These are phyloP conservation scores for Dendropsophus ebraccatus DNA, from an alignment of 2,113 vertebrate genomes.

Conservation along the genomic window DNA sequence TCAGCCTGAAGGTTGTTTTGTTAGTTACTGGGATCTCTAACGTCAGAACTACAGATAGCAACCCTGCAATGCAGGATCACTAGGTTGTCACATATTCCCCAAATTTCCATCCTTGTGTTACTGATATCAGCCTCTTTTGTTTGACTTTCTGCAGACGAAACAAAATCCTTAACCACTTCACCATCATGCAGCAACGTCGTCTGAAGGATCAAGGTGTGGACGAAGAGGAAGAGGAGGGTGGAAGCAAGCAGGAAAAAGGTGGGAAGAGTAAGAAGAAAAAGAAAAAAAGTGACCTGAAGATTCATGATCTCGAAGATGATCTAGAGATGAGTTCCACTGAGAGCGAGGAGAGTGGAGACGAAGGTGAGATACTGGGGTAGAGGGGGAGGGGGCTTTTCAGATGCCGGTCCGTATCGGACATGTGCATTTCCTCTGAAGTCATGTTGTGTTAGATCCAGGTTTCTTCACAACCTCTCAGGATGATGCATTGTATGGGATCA, in stretches of 20 bases:
- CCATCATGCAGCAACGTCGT: slow-evolving; percentile 92
- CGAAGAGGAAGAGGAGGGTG: slow-evolving; percentile 79
- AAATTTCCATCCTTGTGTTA: neutral
- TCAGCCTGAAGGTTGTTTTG: neutral
- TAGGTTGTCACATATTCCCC: too few species aligned
- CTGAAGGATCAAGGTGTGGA: slow-evolving; percentile 83
- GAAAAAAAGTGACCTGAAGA: slow-evolving; percentile 80
- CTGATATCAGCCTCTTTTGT: neutral
- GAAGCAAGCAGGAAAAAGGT: slow-evolving; percentile 62
- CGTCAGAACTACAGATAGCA: neutral
- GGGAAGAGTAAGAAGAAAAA: slow-evolving; percentile 61
- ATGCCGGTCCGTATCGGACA: too few species aligned
- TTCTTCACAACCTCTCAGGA: neutral
- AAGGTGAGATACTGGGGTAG: slow-evolving; percentile 69
- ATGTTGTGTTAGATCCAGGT: neutral
- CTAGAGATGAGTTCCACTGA: slow-evolving; percentile 87
- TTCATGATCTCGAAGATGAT: slow-evolving; percentile 89
- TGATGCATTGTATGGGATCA: too few species aligned
- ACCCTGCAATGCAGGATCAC: too few species aligned
- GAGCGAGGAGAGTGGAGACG: slow-evolving; percentile 82
- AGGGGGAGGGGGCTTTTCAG: neutral
- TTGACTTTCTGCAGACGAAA: slow-evolving; percentile 76
- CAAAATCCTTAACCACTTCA: slow-evolving; percentile 95
- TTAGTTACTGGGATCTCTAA: neutral
- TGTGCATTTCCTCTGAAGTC: neutral